A percentile compares a stretch with the other conserved stretches of the same genome.
phyloP scores from a whole-genome alignment of 1,140 invertebrate genomes.

The Drosophila lowei region DNA sequence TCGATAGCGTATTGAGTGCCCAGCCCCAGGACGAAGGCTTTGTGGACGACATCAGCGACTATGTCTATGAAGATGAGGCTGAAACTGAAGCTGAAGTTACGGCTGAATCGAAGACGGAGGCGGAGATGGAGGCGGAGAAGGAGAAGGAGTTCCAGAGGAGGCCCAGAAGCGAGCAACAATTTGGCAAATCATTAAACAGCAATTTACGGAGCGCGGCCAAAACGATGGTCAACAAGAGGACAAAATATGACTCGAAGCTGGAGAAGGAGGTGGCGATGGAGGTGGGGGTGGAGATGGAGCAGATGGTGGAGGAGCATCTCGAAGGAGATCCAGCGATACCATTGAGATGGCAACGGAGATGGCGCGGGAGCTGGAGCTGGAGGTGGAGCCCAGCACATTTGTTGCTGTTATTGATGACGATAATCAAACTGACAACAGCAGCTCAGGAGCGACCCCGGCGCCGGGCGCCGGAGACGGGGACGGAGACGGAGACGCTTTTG shows the following conservation, averaged over 20 bases:
- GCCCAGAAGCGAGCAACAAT: constrained; percentile 58
- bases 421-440: constrained; percentile 80
- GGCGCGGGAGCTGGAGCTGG: constrained; percentile 34
- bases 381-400: constrained; percentile 51
- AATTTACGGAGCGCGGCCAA: constrained; percentile 74
- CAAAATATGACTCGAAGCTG: constrained; percentile 30
- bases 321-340: constrained; percentile 21
- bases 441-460: constrained; percentile 24
- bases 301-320: constrained; percentile 4
- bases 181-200: constrained; percentile 82
- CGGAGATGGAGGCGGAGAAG: neutral
- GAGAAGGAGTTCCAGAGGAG: constrained; percentile 7
- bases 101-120: constrained; percentile 1
- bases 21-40: constrained; percentile 4
- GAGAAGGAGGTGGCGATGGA: neutral
- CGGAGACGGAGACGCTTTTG: constrained; percentile 17
- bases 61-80: constrained; percentile 57
- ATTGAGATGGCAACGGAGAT: constrained; percentile 20
- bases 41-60: constrained; percentile 47
- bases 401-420: constrained; percentile 76
- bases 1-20: constrained; percentile 61
- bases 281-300: constrained; percentile 16
- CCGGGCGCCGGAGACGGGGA: constrained; percentile 19
- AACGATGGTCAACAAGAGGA: constrained; percentile 45
- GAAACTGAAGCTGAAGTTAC: constrained; percentile 1